Evolutionary conservation across 2,113 vertebrate genomes (phyloP), one percentile per base, ranked within the genome.

Genomic region (Camarhynchus parvulus): DNA sequence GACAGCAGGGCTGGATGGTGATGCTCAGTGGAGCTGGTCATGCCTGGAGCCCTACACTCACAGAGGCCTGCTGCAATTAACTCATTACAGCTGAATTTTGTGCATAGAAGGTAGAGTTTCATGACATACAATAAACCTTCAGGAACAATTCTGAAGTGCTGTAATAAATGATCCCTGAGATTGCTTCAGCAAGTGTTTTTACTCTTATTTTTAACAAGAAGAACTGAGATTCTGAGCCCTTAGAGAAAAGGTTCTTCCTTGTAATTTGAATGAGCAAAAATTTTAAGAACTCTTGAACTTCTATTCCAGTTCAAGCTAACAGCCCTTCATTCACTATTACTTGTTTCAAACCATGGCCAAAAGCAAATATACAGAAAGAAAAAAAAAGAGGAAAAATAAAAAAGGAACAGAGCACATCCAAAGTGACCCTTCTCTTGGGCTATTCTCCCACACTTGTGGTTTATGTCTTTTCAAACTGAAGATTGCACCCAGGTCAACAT

Each of bases 361-460:
- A 4, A 78, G n/a, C 28, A 78, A 39, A 87, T 82, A 42, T 3
- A 46, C 4, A 55, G 18, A 9, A 15, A 9, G 5, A 11, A 13
- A n/a, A 7, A 21, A 10, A 16, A 28, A 19, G 25, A 9, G 10
- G 5, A 2, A 19, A 28, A 23, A 6, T 11, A 2, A 16, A 8
- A 41, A 35, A 59, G 4, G 61, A 58, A 35, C 1, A 20, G 15
- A 12, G 9, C 35, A 53, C 15, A 35, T 73, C 11, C 55, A 66
- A 25, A 90, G 5, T 22, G 59, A 67, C 33, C 47, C 22, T 86
- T 86, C 47, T 75, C 61, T 83, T 83, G 37, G 64, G 13, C 42
- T 62, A 0, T 33, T 88, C 61, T 89, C 55, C 49, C 30, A 76
- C 18, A 44, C 6, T 64, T 14, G 19, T 25, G 24, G 11, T 77